Percentiles rank a stretch among this genome's conserved stretches.
These are phyloP conservation scores for Drosophila paucipuncta DNA, from an alignment of 2,888 invertebrate genomes.

Conservation along the genomic window DNA sequence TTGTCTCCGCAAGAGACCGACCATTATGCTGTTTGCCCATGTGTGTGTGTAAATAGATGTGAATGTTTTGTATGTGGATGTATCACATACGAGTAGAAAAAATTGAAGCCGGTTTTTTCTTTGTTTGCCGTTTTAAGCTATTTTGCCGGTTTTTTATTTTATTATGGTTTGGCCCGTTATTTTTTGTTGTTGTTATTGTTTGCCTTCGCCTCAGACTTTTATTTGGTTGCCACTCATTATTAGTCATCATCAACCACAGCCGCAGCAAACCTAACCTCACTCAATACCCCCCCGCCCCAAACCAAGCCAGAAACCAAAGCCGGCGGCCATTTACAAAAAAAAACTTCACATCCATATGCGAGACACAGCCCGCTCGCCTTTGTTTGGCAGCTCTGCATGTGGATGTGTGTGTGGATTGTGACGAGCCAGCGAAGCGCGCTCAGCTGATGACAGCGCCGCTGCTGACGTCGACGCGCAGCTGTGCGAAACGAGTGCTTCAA, in stretches of 20 bases:
- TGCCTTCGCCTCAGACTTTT: conserved; percentile 20
- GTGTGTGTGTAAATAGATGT: not conserved
- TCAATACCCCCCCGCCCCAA: conserved; percentile 10
- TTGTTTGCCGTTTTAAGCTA: conserved; percentile 64
- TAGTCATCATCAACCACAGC: conserved; percentile 59
- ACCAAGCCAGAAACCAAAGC: not conserved
- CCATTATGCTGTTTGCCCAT: conserved; percentile 20
- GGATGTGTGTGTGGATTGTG: conserved; percentile 32
- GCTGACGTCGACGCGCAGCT: conserved; percentile 48
- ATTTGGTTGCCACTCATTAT: conserved; percentile 48
- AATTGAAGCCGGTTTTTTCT: conserved; percentile 74
- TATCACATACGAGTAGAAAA: conserved; percentile 1
- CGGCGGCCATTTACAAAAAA: conserved; percentile 34
- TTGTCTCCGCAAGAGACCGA: conserved; percentile 27
- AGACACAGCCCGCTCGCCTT: conserved; percentile 36
- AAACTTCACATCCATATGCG: conserved; percentile 13
- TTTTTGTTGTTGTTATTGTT: conserved; percentile 47
- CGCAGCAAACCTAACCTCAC: conserved; percentile 36
- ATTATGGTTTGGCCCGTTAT: conserved; percentile 49
- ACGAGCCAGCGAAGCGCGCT: conserved; percentile 30
- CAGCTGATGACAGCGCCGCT: conserved; percentile 50
- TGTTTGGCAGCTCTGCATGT: conserved; percentile 52
- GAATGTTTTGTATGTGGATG: not conserved
- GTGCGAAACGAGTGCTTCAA: conserved; percentile 45
- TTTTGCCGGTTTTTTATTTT: conserved; percentile 66